Evolutionary conservation across 2,797 vertebrate species (phyloP), one percentile per base, ranked within the genome.

Genomic region (Phrynocephalus guinanensis): DNA sequence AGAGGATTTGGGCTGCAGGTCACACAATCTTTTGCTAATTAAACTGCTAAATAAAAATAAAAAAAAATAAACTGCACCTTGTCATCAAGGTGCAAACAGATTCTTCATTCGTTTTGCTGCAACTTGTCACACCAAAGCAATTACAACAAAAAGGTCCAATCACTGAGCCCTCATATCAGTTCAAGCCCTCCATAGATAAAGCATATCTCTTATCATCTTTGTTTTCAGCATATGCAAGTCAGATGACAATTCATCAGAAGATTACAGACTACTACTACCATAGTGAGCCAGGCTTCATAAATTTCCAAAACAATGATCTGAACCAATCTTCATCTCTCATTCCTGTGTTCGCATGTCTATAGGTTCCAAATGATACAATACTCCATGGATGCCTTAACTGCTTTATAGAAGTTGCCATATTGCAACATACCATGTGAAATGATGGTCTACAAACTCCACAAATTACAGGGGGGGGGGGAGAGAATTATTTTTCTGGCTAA

Each of bases 401-500:
- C 15, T 4, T 52, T 79, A 33, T 24, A 78, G 26, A 22, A 33
- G 3, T 16, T 56, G 66, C 9, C 33, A 48, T 70, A 26, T 18
- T 63, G 15, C 18, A 63, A 63, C 18, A 38, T 13, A 56, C 28
- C 30, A n/a, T 82, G n/a, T 85, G 83, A 76, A 68, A 75, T 16
- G 86, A 86, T 89, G 86, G 77, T 88, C 24, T 33, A 8, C 24
- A 73, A 75, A 70, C 70, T 86, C 38, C 68, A 68, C 52, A 79
- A 18, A 63, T 63, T 63, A 63, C 60, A 26, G 10, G 30, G 1
- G 22, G 26, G 44, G 90, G 92, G 91, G 52, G 52, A 33, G 33
- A 33, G 33, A 33, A 44, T 44, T 44, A 63, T 88, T 84, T 70
- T 87, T 88, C 77, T 93, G 89, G 91, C 85, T 89, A 83, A 94